Percentiles rank a stretch among this genome's conserved stretches.
Conservation (phyloP, 2,888 invertebrate genomes). For the Macroteleia sp. region DNA sequence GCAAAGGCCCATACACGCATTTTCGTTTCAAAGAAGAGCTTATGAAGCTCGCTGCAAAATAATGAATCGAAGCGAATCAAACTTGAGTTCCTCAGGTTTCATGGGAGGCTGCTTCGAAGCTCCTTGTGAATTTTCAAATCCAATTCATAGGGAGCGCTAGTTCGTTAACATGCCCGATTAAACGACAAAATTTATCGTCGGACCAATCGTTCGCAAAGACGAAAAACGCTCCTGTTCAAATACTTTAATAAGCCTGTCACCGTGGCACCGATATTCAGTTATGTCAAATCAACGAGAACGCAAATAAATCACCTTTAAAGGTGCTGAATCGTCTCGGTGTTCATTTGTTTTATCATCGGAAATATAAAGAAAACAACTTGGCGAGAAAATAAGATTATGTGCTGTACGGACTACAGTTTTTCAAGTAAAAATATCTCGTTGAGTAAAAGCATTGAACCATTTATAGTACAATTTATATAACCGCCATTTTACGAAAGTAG, state of each 20-base stretch:
- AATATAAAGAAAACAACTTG: neutral
- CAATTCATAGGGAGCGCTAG: no score
- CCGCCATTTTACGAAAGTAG: no score
- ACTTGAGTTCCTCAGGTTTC: conserved; percentile 15
- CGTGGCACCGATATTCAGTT: neutral
- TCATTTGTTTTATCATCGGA: neutral
- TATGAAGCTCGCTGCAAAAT: conserved; percentile 29
- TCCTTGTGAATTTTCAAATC: conserved; percentile 34
- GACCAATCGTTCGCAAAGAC: conserved; percentile 5
- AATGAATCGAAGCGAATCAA: conserved; percentile 27
- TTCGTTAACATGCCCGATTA: no score
- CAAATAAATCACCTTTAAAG: neutral
- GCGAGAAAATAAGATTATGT: neutral
- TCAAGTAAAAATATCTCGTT: no score
- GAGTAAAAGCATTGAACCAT: no score
- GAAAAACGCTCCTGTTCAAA: conserved; percentile 6
- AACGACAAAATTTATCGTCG: no score
- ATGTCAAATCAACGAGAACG: neutral
- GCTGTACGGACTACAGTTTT: no score
- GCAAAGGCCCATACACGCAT: conserved; percentile 9
- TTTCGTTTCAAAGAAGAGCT: conserved; percentile 49
- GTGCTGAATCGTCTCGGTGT: neutral
- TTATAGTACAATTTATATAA: no score
- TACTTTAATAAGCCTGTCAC: conserved; percentile 20
- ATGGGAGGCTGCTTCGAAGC: conserved; percentile 15